Evolutionary conservation across 2,797 vertebrate species (phyloP).

Genomic region (Cetoscarus ocellatus): DNA sequence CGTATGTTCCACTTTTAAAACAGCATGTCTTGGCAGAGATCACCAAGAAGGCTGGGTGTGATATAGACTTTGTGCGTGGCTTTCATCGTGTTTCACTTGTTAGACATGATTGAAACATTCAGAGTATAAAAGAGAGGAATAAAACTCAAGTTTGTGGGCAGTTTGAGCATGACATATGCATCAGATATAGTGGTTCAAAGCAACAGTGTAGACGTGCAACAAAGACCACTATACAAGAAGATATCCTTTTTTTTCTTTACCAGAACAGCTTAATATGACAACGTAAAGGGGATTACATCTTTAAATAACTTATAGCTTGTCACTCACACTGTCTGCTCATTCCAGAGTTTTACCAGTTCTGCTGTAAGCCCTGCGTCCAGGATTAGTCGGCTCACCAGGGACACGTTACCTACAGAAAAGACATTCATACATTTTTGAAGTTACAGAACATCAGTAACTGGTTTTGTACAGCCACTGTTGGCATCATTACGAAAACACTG

Average conservation of each 20-base stretch:
- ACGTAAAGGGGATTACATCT: conserved; percentile 2
- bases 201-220: conserved; percentile 28
- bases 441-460: too few relatives aligned
- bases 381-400: conserved; percentile 90
- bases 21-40: conserved; percentile 52
- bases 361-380: conserved; percentile 94
- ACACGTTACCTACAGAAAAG: conserved; percentile 71
- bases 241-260: conserved; percentile 3
- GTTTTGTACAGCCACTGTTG: too few relatives aligned
- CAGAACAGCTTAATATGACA: background rate
- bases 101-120: conserved; percentile 47
- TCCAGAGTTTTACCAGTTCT: conserved; percentile 93
- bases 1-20: conserved; percentile 49
- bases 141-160: conserved; percentile 29
- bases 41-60: conserved; percentile 33
- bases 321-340: conserved; percentile 91
- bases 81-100: conserved; percentile 67
- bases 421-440: too few relatives aligned
- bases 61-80: conserved; percentile 45
- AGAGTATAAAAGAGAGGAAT: conserved; percentile 32
- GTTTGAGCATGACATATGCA: conserved; percentile 39
- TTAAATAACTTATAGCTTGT: conserved; percentile 19
- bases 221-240: conserved; percentile 18
- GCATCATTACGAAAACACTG: too few relatives aligned
- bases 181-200: conserved; percentile 15